A percentile compares a stretch with the other conserved stretches of the same genome.
phyloP scores from a whole-genome alignment of 35 echinoderm and acorn worm genomes.

The Ptychodera flava region DNA sequence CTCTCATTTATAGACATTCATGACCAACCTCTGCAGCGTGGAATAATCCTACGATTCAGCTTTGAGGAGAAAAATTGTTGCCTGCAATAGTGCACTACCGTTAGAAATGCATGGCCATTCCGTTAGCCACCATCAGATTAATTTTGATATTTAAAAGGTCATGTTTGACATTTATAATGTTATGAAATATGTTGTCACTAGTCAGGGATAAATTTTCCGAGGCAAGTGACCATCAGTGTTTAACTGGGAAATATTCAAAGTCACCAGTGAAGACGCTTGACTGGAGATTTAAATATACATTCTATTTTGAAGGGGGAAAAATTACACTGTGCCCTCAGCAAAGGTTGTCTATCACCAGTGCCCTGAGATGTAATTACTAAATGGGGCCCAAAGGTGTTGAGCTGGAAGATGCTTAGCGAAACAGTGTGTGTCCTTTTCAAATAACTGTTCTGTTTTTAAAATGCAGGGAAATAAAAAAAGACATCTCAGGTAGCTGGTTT shows the following conservation, averaged over 20 bases:
- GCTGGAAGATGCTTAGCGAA: neutral
- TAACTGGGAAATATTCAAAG: no score
- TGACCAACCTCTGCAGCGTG: no score
- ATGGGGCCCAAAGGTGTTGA: neutral
- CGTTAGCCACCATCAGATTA: neutral
- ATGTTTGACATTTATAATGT: neutral
- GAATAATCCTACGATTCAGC: no score
- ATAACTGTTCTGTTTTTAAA: no score
- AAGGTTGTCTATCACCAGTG: neutral
- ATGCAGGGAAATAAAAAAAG: no score
- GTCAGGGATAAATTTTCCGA: neutral
- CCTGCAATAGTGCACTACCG: no score
- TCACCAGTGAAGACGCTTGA: no score
- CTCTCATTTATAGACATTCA: neutral
- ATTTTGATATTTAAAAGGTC: neutral
- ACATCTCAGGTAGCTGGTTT: no score
- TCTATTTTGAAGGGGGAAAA: neutral
- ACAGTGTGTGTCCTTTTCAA: no score
- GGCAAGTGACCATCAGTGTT: neutral
- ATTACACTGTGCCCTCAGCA: no score
- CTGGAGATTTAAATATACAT: no score
- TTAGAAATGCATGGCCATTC: neutral
- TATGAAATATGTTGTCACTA: neutral
- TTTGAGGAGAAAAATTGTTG: no score
- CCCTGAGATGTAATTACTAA: neutral